phyloP scores from a whole-genome alignment of 2,797 vertebrate genomes.

The Vireo griseus region DNA sequence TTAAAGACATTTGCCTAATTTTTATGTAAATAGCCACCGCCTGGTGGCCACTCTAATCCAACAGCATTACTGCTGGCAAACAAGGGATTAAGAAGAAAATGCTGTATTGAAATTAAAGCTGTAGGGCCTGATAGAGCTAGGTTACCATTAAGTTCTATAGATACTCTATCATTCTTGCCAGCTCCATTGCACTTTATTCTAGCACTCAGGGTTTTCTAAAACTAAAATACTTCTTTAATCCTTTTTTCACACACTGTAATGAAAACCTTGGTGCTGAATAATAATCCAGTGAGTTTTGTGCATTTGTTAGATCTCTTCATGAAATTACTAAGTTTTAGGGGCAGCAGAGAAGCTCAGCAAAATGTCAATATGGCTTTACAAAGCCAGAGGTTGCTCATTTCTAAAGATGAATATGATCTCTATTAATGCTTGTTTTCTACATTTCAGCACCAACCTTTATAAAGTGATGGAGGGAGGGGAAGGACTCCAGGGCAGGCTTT shows the following conservation, averaged over 20 bases:
- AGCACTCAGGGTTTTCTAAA: conserved; percentile 17
- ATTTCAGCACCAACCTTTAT: not conserved
- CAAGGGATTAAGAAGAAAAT: conserved; percentile 85
- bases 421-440: conserved; percentile 4
- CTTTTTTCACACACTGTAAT: conserved; percentile 51
- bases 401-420: conserved; percentile 62
- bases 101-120: conserved; percentile 81
- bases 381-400: conserved; percentile 52
- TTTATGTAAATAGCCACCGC: conserved; percentile 67
- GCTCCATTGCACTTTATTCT: conserved; percentile 31
- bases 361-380: conserved; percentile 65
- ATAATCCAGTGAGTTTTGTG: conserved; percentile 47
- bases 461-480: not conserved
- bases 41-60: conserved; percentile 61
- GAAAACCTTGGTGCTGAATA: conserved; percentile 62
- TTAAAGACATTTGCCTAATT: conserved; percentile 63
- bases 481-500: not conserved
- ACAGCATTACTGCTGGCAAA: conserved; percentile 44
- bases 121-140: conserved; percentile 77
- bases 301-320: conserved; percentile 65
- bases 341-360: conserved; percentile 49
- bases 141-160: conserved; percentile 77
- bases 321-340: conserved; percentile 70
- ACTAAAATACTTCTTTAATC: conserved; percentile 64
- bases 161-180: conserved; percentile 20